Conservation (phyloP, 2,113 vertebrate species). For the Agelaius phoeniceus region DNA sequence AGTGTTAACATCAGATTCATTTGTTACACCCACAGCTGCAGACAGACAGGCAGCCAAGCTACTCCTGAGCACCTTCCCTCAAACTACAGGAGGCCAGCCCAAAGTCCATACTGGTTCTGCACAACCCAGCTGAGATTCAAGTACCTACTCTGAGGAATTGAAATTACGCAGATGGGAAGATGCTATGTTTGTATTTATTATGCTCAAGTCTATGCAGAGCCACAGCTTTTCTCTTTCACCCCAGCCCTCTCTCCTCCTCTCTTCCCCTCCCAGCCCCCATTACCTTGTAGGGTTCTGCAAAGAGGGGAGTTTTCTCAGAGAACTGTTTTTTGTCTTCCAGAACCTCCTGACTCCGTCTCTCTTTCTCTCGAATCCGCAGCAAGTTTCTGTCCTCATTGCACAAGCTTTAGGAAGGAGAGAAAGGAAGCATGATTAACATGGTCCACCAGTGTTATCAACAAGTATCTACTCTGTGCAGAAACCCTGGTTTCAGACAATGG, state of each 20-base stretch:
- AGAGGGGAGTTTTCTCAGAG: slow-evolving; percentile 82
- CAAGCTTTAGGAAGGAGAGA: slow-evolving; percentile 71
- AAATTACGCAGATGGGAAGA: background rate
- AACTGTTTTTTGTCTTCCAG: slow-evolving; percentile 80
- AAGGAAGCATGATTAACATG: background rate
- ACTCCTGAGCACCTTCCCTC: background rate
- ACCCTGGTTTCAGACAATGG: background rate
- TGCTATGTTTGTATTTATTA: background rate
- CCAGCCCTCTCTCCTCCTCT: background rate
- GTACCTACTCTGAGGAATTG: background rate
- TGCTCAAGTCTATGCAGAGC: background rate
- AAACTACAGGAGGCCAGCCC: background rate
- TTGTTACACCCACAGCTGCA: background rate
- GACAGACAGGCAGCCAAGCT: background rate
- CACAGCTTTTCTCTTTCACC: background rate
- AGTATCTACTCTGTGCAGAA: background rate
- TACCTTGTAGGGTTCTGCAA: slow-evolving; percentile 95
- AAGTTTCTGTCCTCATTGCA: slow-evolving; percentile 90
- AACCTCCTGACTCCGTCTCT: slow-evolving; percentile 87
- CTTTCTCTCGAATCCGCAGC: slow-evolving; percentile 87
- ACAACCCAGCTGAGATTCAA: background rate
- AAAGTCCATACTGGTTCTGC: background rate
- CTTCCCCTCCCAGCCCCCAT: fast-evolving
- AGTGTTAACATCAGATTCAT: background rate
- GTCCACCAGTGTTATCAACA: background rate